These are phyloP conservation scores for Australoheros facetus DNA, from an alignment of 2,797 vertebrate species.

Conservation along the genomic window DNA sequence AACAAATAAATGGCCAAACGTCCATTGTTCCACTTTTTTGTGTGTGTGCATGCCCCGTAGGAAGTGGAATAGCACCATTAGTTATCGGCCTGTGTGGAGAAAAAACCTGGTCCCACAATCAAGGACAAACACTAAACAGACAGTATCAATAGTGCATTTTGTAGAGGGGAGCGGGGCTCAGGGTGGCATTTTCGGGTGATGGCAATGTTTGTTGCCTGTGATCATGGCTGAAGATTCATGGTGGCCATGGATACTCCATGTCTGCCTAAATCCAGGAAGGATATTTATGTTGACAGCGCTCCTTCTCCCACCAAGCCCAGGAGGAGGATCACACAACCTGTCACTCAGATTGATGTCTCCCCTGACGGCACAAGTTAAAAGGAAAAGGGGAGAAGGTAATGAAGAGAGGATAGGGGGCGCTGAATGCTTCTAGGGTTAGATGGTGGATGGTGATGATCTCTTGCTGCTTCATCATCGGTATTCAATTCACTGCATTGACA, in stretches of 20 bases:
- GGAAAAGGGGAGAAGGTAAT: conserved; percentile 62
- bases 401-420: conserved; percentile 46
- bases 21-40: neutral
- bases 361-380: conserved; percentile 68
- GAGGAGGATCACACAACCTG: conserved; percentile 72
- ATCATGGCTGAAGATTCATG: conserved; percentile 57
- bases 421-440: conserved; percentile 42
- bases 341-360: conserved; percentile 74
- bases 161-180: neutral
- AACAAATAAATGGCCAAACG: too few species aligned
- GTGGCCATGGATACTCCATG: conserved; percentile 54
- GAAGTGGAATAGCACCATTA: neutral
- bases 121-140: conserved; percentile 20
- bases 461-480: conserved; percentile 44
- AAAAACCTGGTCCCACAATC: conserved; percentile 20
- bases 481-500: conserved; percentile 53
- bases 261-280: conserved; percentile 45
- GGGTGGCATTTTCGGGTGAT: neutral
- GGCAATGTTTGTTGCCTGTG: conserved; percentile 12
- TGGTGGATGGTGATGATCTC: conserved; percentile 46
- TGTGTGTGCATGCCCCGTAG: neutral
- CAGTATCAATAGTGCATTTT: conserved; percentile 22
- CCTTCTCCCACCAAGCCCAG: conserved; percentile 66
- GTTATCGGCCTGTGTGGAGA: neutral
- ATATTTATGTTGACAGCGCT: conserved; percentile 76